Base-by-base conservation (phyloP, 2,113 vertebrate species). In the Oceanites oceanicus region DNA sequence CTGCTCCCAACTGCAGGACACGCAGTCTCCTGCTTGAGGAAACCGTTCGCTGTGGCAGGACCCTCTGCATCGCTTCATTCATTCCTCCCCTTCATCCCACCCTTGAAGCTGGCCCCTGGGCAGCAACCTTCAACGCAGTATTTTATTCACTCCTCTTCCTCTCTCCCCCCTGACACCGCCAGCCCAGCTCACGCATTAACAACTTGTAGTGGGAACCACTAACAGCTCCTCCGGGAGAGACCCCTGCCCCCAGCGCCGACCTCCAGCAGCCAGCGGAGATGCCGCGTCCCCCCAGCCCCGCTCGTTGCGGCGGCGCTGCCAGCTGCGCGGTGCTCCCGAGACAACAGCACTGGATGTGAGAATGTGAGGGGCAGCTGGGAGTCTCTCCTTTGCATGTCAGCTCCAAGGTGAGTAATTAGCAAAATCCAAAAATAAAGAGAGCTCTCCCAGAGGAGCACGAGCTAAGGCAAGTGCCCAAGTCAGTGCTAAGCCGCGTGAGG, bases 401-500 rank as follows among this genome's bases (percentile, higher is more conserved):
- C 29, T 30, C 52, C 20, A 8, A 53, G 71, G 45, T 30, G 34
- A 71, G 21, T 15, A 40, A 56, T 50, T 34, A n/a, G n/a, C 71
- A 67, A 47, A 59, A 34, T 5, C 8, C 58, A 12, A 18, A 53
- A 77, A 14, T 6, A 40, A 4, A 55, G n/a, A 15, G 17, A 11
- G 49, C 13, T 50, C 26, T 78, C 65, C 71, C 58, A 21, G 34
- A 32, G 5, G 50, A 40, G 30, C 1, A 16, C 0, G 14, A 58
- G 63, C 34, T 9, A 23, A 52, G 1, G 3, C 21, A 32, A n/a
- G 38, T 1, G 11, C 5, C 52, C 10, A 11, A 8, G 45, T 6
- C 26, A 3, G 45, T 2, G 17, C 58, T 8, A 3, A 49, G 72
- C 20, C 2, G 52, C 0, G 1, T 6, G 5, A 30, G 38, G n/a